Conservation (phyloP, 1,140 invertebrate genomes). For the Bombus sylvicola region DNA sequence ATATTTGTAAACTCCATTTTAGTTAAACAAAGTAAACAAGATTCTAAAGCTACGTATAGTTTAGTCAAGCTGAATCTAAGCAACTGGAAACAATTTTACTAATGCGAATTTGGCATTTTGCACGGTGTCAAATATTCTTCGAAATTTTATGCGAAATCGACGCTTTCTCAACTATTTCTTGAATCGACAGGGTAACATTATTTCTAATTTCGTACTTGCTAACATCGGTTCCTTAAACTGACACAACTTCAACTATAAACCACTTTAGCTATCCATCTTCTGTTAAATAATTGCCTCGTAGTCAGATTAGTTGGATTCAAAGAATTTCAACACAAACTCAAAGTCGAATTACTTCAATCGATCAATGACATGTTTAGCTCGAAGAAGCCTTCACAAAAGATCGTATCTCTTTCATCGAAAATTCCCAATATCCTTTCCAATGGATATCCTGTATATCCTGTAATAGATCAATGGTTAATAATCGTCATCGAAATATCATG, state of each 20-base stretch:
- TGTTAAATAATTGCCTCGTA: background rate
- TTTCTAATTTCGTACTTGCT: background rate
- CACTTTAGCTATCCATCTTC: background rate
- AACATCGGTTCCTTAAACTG: background rate
- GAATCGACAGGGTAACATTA: background rate
- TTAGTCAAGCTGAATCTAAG: background rate
- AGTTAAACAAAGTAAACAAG: background rate
- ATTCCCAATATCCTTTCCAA: background rate
- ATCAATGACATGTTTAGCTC: too few species aligned
- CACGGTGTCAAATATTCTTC: too few species aligned
- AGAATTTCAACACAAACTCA: background rate
- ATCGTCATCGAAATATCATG: background rate
- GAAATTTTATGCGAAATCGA: too few species aligned
- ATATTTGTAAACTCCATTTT: background rate
- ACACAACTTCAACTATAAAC: background rate
- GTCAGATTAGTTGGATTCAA: background rate
- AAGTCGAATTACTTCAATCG: too few species aligned
- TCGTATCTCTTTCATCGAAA: background rate
- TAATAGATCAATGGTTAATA: background rate
- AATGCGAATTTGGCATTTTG: too few species aligned
- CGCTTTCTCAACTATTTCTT: background rate
- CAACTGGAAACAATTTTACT: background rate
- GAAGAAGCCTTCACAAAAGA: background rate
- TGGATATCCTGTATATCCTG: too few species aligned
- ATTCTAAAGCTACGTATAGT: background rate